A percentile compares a stretch with the other conserved stretches of the same genome.
These are phyloP conservation scores for Microdon myrmicae DNA, from an alignment of 2,888 invertebrate species.

Conservation along the genomic window DNA sequence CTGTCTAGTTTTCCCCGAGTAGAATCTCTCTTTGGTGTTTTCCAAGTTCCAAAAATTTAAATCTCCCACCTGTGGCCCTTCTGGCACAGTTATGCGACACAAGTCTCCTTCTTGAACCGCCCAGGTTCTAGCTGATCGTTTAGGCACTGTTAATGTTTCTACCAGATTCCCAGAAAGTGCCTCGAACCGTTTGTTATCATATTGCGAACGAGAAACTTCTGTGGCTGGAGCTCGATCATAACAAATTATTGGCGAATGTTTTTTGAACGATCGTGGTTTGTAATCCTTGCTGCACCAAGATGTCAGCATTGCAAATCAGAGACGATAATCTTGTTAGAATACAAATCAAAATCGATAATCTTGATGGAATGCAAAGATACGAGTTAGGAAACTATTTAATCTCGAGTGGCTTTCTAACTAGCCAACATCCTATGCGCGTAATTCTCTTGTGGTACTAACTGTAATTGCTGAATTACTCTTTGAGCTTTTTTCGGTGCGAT, in stretches of 20 bases:
- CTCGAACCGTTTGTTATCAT: conserved; percentile 62
- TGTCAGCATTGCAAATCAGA: conserved; percentile 42
- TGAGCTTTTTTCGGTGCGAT: too few relatives aligned
- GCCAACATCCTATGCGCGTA: too few relatives aligned
- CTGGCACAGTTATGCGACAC: conserved; percentile 66
- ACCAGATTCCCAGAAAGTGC: conserved; percentile 61
- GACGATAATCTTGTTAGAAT: too few relatives aligned
- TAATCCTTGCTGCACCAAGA: conserved; percentile 62
- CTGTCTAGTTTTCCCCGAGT: conserved; percentile 68
- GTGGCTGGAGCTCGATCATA: conserved; percentile 64
- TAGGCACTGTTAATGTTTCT: conserved; percentile 62
- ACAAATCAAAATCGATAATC: too few relatives aligned
- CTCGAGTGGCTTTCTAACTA: too few relatives aligned
- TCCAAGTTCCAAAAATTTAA: conserved; percentile 68
- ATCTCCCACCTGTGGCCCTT: conserved; percentile 68
- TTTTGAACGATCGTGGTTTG: conserved; percentile 58
- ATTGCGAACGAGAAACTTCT: conserved; percentile 58
- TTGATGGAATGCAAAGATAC: neutral
- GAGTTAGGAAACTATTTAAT: too few relatives aligned
- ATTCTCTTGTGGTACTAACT: too few relatives aligned
- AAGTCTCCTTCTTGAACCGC: conserved; percentile 65
- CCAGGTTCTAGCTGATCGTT: conserved; percentile 66
- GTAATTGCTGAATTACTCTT: too few relatives aligned
- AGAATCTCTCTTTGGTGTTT: conserved; percentile 66
- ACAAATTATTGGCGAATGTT: conserved; percentile 62